Percentiles rank a stretch among this genome's conserved stretches.
Evolutionary conservation across 2,113 vertebrate genomes (phyloP).

Genomic region (Ovis canadensis): DNA sequence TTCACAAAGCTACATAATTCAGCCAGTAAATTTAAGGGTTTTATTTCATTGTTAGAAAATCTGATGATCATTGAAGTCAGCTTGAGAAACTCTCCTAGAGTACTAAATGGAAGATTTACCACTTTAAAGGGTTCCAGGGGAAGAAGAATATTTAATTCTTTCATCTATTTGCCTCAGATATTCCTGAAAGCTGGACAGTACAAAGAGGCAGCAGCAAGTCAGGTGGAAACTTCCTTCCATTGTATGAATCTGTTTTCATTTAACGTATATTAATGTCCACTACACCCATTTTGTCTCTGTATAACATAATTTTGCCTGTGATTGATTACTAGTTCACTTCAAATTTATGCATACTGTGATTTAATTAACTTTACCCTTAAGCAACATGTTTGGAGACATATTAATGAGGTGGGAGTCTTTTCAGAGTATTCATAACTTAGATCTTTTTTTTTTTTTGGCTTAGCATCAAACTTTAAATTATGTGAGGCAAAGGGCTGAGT

Average conservation of each 20-base stretch:
- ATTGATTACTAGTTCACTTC: conserved; percentile 45
- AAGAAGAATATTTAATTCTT: background rate
- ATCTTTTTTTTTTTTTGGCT: background rate
- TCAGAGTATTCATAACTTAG: conserved; percentile 42
- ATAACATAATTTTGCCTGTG: conserved; percentile 21
- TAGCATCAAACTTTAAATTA: conserved; percentile 15
- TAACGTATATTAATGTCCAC: conserved; percentile 25
- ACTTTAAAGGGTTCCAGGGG: background rate
- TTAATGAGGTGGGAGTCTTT: conserved; percentile 40
- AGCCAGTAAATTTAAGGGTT: background rate
- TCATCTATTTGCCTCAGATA: background rate
- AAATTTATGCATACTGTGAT: conserved; percentile 35
- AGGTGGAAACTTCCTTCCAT: conserved; percentile 22
- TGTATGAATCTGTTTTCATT: conserved; percentile 39
- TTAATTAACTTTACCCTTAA: conserved; percentile 43
- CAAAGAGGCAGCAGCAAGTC: background rate
- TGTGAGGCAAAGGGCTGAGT: background rate
- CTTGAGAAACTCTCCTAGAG: background rate
- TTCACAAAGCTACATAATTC: background rate
- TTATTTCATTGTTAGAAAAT: background rate
- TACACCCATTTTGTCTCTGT: conserved; percentile 22
- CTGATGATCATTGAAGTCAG: background rate
- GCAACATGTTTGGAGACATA: conserved; percentile 44
- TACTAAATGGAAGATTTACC: background rate
- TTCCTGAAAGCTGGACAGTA: background rate